Evolutionary conservation across 2,797 vertebrate species (phyloP), one percentile per base, ranked within the genome.

Genomic region (Anabas testudineus): DNA sequence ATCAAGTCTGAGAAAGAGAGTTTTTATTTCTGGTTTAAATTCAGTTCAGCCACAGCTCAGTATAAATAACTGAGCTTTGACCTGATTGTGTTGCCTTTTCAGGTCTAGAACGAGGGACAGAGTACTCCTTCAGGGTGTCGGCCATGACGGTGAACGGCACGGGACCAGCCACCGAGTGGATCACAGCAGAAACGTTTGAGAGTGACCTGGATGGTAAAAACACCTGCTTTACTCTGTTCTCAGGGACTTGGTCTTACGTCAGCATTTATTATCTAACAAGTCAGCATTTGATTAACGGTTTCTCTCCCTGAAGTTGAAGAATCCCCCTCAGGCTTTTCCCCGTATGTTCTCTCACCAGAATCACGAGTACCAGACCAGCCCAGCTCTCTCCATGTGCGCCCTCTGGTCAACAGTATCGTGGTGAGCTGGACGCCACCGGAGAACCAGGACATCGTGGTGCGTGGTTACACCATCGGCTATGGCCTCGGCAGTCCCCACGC

Each of bases 391-490:
- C 98, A 99, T 0, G 96, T 99, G 37, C 96, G 98, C 0, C 95
- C 98, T 0, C 94, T 99, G 36, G 95, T 99, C 69, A 99, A 95
- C 81, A 98, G 97, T 70, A 99, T 99, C 0, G 98, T 99, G 42
- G 98, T 99, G 24, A 99, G 98, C 91, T 99, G 98, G 98, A 99
- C 98, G 0, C 98, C 98, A 0, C 98, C 98, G 0, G 97, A 99
- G 89, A 98, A 98, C 91, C 97, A 99, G 93, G 96, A 99, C 88
- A 96, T 98, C 0, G 96, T 99, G 84, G 97, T 99, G 65, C 93
- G 98, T n/a, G 98, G 98, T 18, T 99, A 99, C 36, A 94, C 92
- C 14, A 99, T 99, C 19, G 95, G 95, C 42, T 99, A 99, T 0
- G 98, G 98, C 67, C 94, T 99, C 5, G 98, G 98, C 71, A 99